Base-by-base conservation (phyloP, 1,140 invertebrate genomes). In the Varroa destructor region DNA sequence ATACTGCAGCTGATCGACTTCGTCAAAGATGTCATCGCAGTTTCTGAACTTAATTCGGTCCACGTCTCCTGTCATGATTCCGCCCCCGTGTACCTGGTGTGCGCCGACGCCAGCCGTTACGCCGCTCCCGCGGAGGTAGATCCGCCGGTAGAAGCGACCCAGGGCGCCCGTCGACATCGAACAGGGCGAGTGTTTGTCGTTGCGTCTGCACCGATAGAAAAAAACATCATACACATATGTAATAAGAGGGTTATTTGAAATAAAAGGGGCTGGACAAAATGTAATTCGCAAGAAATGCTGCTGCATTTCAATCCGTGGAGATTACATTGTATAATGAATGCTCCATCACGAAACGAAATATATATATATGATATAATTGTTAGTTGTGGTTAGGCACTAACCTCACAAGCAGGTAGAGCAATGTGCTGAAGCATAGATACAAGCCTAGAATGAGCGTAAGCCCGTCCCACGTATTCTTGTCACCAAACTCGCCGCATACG, bases 351-450 rank as follows among this genome's bases (percentile, higher is more conserved):
- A 3, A 3, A 8, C 46, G 46, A 51, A 51, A 51, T 51, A 51
- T 8, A 51, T 51, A 51, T 8, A 51, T 51, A 51, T 8, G 4
- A 51, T 3, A 3, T 51, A 51, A 8, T 51, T 51, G 46, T 5
- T 8, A 51, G 3, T 5, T 51, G 46, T 51, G 46, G 8, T 8
- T 5, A 8, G 4, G 46, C 2, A 67, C 61, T 67, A 40, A 67
- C 61, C 61, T 67, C 61, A 67, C 61, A 67, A 67, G 61, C 61
- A 67, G 61, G 37, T 67, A 67, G 61, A 67, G 61, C 46, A 67
- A 40, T 36, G 61, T 67, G 46, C 61, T 67, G 61, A 67, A 67
- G 61, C 61, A 43, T 40, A 67, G 61, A 67, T 67, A 67, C 61
- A 67, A 40, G 14, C 61, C 61, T 67, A 67, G 46, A 40, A 67